Percentiles rank a stretch among this genome's conserved stretches.
phyloP scores from a whole-genome alignment of 35 echinoderm and acorn worm genomes.

The Eucidaris tribuloides region DNA sequence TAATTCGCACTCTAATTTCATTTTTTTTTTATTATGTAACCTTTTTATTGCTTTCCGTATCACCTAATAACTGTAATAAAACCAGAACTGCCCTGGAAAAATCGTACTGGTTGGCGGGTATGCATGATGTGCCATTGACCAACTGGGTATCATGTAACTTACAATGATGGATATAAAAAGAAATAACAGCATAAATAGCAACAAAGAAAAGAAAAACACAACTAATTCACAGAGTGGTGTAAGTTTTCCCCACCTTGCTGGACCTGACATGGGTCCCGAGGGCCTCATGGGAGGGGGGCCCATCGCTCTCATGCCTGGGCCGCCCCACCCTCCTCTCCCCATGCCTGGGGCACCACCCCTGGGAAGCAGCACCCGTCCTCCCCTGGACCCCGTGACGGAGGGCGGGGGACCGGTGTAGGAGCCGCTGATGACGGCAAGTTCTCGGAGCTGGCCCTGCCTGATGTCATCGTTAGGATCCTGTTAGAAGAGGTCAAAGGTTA shows the following conservation, averaged over 20 bases:
- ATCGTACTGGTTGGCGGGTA: no score
- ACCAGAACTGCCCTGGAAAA: no score
- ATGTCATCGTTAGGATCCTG: conserved; percentile 65
- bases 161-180: no score
- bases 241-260: neutral
- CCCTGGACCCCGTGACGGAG: neutral
- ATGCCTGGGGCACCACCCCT: neutral
- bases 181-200: no score
- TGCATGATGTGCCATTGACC: no score
- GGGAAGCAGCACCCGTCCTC: neutral
- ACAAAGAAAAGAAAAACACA: no score
- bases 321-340: conserved; percentile 19
- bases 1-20: no score
- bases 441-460: conserved; percentile 40
- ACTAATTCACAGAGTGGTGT: no score
- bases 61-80: no score
- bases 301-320: neutral
- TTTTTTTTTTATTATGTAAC: no score
- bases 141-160: no score
- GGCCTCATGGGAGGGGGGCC: neutral
- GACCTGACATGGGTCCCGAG: neutral
- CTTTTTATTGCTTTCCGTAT: no score
- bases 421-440: conserved; percentile 50
- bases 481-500: neutral
- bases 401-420: conserved; percentile 29